Base-by-base conservation (phyloP, 1,140 invertebrate species). In the Aricia agestis region DNA sequence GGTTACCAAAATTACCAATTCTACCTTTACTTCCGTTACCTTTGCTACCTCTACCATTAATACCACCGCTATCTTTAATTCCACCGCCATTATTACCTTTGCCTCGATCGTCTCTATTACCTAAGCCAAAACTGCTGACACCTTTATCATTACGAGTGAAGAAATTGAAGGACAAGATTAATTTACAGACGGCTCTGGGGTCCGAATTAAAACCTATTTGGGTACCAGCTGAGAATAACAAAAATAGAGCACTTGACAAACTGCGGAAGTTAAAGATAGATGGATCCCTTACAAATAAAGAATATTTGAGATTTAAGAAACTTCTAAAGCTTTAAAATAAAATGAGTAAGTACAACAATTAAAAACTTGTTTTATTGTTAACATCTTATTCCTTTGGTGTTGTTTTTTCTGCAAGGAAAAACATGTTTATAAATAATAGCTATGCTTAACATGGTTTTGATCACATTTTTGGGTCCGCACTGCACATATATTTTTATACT, bases 251-350 rank as follows among this genome's bases (percentile, higher is more conserved):
- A 41, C 68, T 80, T 36, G 72, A 82, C 32, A 83, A 83, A 65
- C 72, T 90, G 10, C 6, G 76, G 7, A 76, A 86, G 58, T 72
- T 90, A 32, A 84, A 77, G 70, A 84, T 67, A 32, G 77, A 74
- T 75, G 82, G 84, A 18, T 78, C 79, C 2, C 65, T 90, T 45
- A 83, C 83, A 0, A 78, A 77, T 7, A 61, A 76, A 6, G 83
- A 87, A 73, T 87, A 79, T 78, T 69, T 78, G 31, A 74, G 80
- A 41, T 88, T 87, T 73, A 85, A 80, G 58, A 88, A 82, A 67
- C 59, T 84, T n/a, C 75, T 90, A 58, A 71, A 83, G 63, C 72
- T 57, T 70, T 69, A 41, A 65, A 52, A 9, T 65, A 18, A 18
- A 61, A n/a, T n/a, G n/a, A n/a, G n/a, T 58, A 18, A 58, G 17